phyloP scores from a whole-genome alignment of 1,140 invertebrate species.

The Diuraphis noxia region DNA sequence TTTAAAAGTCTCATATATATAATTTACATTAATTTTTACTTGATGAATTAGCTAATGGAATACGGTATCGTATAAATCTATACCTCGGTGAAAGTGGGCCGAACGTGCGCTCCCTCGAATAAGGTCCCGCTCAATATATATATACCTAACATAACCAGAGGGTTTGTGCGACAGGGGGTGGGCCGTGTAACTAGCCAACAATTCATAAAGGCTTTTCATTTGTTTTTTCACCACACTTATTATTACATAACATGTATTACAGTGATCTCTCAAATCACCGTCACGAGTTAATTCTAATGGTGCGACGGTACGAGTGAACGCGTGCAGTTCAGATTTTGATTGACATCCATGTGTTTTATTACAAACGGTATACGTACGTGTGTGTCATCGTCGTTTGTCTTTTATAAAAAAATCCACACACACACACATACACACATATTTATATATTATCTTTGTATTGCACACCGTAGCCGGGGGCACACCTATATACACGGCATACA shows the following conservation, averaged over 20 bases:
- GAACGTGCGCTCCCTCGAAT: too few relatives aligned
- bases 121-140: neutral
- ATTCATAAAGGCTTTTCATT: neutral
- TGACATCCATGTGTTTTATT: constrained; percentile 48
- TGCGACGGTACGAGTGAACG: neutral
- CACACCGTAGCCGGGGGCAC: neutral
- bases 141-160: too few relatives aligned
- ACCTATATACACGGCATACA: neutral
- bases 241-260: neutral
- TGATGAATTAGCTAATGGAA: neutral
- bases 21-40: neutral
- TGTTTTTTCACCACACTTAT: neutral
- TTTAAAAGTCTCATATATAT: neutral
- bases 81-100: too few relatives aligned
- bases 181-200: neutral
- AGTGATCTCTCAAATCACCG: neutral
- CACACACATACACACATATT: neutral
- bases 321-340: neutral
- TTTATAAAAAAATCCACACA: constrained; percentile 7
- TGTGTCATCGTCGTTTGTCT: neutral
- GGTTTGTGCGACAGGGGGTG: neutral
- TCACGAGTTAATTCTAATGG: constrained; percentile 1
- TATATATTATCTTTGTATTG: neutral
- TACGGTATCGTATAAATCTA: too few relatives aligned
- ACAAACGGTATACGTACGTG: neutral